Evolutionary conservation across 2,113 vertebrate species (phyloP).

Genomic region (Phrynosoma blainvillii): DNA sequence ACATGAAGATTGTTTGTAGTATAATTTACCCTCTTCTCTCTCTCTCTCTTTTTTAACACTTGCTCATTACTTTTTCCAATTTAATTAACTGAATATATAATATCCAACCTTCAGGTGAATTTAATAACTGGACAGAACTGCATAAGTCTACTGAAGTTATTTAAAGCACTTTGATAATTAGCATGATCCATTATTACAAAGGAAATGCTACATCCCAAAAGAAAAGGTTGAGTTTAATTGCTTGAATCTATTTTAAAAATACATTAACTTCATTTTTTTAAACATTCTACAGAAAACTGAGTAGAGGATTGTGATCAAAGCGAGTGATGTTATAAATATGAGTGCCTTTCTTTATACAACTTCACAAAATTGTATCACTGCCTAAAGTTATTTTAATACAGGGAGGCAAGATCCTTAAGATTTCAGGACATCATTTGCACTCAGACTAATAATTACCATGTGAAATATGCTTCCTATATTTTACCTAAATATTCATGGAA

Average conservation of each 20-base stretch:
- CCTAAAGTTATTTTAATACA: conserved; percentile 61
- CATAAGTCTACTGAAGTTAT: neutral
- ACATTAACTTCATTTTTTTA: conserved; percentile 53
- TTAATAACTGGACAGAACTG: conserved; percentile 18
- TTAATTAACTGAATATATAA: conserved; percentile 23
- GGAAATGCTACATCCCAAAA: neutral
- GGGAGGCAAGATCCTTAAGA: conserved; percentile 24
- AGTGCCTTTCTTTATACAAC: conserved; percentile 37
- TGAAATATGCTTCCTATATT: conserved; percentile 37
- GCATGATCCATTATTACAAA: conserved; percentile 5
- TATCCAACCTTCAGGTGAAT: conserved; percentile 7
- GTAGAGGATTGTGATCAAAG: conserved; percentile 51
- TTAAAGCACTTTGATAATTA: conserved; percentile 17
- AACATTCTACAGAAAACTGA: conserved; percentile 33
- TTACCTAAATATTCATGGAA: conserved; percentile 52
- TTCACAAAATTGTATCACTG: conserved; percentile 36
- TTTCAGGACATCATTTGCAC: conserved; percentile 57
- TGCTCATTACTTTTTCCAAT: neutral
- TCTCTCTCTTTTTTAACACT: neutral
- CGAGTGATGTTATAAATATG: conserved; percentile 47
- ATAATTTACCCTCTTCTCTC: neutral
- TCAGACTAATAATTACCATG: conserved; percentile 64
- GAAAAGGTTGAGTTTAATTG: conserved; percentile 13
- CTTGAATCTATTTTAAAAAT: conserved; percentile 37
- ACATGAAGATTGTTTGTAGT: neutral